Percentiles rank a stretch among this genome's conserved stretches.
Evolutionary conservation across 1,140 invertebrate species (phyloP).

Genomic region (Tribolium castaneum): DNA sequence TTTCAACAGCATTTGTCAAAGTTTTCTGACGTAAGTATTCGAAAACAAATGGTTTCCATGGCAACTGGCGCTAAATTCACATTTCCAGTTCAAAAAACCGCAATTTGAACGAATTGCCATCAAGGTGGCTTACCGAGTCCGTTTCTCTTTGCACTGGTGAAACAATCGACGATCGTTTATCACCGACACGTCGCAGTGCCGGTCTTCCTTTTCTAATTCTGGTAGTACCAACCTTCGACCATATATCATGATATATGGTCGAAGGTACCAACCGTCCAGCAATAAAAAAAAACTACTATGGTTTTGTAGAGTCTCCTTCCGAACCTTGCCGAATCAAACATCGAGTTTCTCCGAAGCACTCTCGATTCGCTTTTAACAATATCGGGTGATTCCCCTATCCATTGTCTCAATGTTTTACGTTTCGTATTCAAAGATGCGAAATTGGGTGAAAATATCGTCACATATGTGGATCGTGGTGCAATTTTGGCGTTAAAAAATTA

Average conservation of each 20-base stretch:
- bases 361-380: conserved; percentile 71
- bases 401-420: conserved; percentile 88
- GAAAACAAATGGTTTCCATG: no score
- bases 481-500: conserved; percentile 81
- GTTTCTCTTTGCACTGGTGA: conserved; percentile 53
- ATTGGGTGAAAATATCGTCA: conserved; percentile 77
- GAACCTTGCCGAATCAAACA: conserved; percentile 45
- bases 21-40: conserved; percentile 71
- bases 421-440: conserved; percentile 81
- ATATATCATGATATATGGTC: no score
- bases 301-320: neutral
- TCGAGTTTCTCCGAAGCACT: conserved; percentile 69
- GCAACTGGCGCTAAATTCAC: neutral
- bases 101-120: conserved; percentile 48
- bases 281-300: neutral
- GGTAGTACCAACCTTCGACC: conserved; percentile 64
- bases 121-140: conserved; percentile 75
- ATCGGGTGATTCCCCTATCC: conserved; percentile 67
- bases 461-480: conserved; percentile 79
- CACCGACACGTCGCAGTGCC: conserved; percentile 88
- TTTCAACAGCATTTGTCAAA: conserved; percentile 80
- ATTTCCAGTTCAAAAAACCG: conserved; percentile 45
- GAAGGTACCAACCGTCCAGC: no score
- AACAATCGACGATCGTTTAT: conserved; percentile 66
- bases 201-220: conserved; percentile 93